Percentiles rank a stretch among this genome's conserved stretches.
phyloP scores from a whole-genome alignment of 2,797 vertebrate genomes.

The Chloroceryle inda region DNA sequence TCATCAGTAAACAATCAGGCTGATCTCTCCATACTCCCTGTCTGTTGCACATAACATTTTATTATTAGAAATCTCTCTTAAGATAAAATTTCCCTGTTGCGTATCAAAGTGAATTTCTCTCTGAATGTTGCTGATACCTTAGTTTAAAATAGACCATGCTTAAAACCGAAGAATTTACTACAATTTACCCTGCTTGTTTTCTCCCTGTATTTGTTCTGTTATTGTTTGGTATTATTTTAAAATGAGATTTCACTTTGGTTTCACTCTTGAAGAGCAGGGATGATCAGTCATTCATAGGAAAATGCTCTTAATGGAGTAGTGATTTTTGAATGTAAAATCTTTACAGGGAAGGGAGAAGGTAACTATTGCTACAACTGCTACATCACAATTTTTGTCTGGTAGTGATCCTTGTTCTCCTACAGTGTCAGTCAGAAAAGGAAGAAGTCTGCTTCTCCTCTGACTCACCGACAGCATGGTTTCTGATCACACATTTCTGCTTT shows the following conservation, averaged over 20 bases:
- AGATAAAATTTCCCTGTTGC: background rate
- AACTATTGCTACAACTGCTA: background rate
- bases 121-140: background rate
- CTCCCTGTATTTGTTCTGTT: background rate
- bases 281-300: background rate
- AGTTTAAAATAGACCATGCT: background rate
- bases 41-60: background rate
- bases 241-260: background rate
- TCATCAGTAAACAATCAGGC: background rate
- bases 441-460: background rate
- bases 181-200: background rate
- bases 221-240: background rate
- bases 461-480: background rate
- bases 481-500: background rate
- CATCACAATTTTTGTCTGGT: background rate
- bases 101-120: background rate
- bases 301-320: background rate
- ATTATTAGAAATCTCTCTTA: background rate
- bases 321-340: background rate
- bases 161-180: background rate
- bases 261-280: background rate
- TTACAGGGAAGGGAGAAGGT: background rate
- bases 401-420: background rate
- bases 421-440: background rate
- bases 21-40: background rate